Percentiles rank a stretch among this genome's conserved stretches.
Evolutionary conservation across 2,113 vertebrate genomes (phyloP).

Genomic region (Proteles cristata): DNA sequence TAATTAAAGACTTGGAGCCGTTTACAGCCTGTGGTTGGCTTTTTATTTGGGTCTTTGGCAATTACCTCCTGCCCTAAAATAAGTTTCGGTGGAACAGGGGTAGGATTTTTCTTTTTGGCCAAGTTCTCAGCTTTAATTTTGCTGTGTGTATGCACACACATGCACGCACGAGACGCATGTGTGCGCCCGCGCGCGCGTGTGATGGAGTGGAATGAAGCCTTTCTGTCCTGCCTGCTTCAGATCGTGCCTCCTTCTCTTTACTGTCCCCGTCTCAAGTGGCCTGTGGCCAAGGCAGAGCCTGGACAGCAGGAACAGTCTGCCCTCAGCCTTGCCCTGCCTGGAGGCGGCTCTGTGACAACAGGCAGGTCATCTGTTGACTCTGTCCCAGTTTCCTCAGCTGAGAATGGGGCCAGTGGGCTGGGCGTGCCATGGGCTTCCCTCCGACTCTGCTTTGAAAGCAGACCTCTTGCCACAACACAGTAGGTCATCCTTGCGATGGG

Average conservation of each 20-base stretch:
- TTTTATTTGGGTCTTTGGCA: slow-evolving; percentile 88
- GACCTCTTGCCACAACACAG: not conserved
- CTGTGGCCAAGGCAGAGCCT: slow-evolving; percentile 32
- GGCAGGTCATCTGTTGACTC: slow-evolving; percentile 59
- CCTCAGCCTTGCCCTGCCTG: slow-evolving; percentile 29
- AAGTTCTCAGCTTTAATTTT: slow-evolving; percentile 67
- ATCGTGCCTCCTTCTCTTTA: not conserved
- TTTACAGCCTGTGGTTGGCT: slow-evolving; percentile 86
- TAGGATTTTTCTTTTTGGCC: slow-evolving; percentile 64
- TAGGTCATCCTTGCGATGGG: not conserved
- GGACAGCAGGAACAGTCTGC: slow-evolving; percentile 44
- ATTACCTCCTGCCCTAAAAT: slow-evolving; percentile 85
- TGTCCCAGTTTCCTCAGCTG: slow-evolving; percentile 67
- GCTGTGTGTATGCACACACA: not conserved
- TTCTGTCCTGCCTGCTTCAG: not conserved
- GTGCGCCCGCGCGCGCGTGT: rapidly evolving
- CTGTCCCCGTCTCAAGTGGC: slow-evolving; percentile 33
- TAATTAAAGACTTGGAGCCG: slow-evolving; percentile 87
- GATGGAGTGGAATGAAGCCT: not conserved
- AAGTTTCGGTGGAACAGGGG: slow-evolving; percentile 84
- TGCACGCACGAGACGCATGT: not conserved
- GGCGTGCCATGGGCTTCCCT: not conserved
- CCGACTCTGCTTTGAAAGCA: not conserved
- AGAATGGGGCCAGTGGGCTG: slow-evolving; percentile 24
- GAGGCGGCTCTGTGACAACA: slow-evolving; percentile 42